Conservation (phyloP, 2,113 vertebrate genomes). For the Kryptolebias marmoratus region DNA sequence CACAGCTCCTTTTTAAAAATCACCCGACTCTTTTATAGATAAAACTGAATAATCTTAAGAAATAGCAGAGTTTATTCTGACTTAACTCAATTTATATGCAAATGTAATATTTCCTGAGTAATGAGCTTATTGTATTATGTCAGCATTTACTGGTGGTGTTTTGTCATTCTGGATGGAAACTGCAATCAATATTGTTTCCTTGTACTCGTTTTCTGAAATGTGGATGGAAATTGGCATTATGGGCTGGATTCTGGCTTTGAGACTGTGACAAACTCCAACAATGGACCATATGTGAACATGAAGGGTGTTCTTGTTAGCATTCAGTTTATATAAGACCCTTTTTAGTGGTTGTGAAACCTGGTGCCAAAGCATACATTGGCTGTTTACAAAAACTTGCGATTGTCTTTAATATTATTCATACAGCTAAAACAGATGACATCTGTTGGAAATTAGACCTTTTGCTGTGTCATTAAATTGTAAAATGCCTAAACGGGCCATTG, state of each 20-base stretch:
- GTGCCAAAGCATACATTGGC: background rate
- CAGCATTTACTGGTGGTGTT: conserved; percentile 59
- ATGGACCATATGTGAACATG: conserved; percentile 25
- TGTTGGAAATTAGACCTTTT: too few relatives aligned
- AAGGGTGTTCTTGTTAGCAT: background rate
- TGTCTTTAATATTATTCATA: background rate
- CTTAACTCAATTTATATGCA: conserved; percentile 82
- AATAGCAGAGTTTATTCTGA: conserved; percentile 57
- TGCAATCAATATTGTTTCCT: conserved; percentile 50
- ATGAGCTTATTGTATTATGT: conserved; percentile 76
- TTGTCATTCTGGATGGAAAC: conserved; percentile 57
- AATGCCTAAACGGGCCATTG: background rate
- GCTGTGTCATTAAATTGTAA: too few relatives aligned
- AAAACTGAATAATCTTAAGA: conserved; percentile 67
- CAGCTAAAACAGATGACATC: too few relatives aligned
- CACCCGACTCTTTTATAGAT: conserved; percentile 58
- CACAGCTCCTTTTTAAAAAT: conserved; percentile 48
- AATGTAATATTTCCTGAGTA: conserved; percentile 77
- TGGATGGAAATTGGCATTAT: conserved; percentile 43
- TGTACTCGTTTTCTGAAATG: conserved; percentile 45
- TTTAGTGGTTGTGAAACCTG: background rate
- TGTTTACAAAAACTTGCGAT: background rate
- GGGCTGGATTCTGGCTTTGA: conserved; percentile 3
- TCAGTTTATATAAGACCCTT: background rate
- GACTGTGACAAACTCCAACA: conserved; percentile 10